Percentiles rank a stretch among this genome's conserved stretches.
These are phyloP conservation scores for Oceanodroma leucorhoa DNA, from an alignment of 2,797 vertebrate genomes.

Conservation along the genomic window DNA sequence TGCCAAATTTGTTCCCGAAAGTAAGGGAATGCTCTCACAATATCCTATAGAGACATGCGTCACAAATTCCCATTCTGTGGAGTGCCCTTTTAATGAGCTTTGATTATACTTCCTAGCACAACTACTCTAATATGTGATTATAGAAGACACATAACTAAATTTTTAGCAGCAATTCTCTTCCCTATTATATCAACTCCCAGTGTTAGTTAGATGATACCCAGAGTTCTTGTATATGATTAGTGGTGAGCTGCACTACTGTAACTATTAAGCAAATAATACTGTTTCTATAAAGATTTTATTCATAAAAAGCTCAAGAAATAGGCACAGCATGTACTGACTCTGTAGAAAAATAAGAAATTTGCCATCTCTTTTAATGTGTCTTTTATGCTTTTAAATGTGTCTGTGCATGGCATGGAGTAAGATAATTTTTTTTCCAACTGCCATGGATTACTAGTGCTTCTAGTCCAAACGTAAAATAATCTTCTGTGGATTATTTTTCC, in stretches of 20 bases:
- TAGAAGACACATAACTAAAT: background rate
- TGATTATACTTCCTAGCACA: background rate
- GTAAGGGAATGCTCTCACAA: background rate
- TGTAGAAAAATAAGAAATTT: background rate
- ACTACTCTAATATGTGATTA: background rate
- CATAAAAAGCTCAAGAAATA: background rate
- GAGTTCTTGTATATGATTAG: background rate
- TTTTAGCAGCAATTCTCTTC: background rate
- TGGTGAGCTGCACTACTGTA: background rate
- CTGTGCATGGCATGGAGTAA: background rate
- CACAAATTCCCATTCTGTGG: background rate
- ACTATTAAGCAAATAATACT: background rate
- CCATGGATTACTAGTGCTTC: background rate
- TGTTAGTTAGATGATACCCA: background rate
- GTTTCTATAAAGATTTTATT: background rate
- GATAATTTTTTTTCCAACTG: background rate
- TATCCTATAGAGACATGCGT: background rate
- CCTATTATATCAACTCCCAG: background rate
- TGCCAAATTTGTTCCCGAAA: background rate
- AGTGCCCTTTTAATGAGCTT: background rate
- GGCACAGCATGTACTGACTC: background rate
- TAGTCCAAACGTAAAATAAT: background rate
- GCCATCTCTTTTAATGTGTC: background rate
- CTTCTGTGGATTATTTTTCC: background rate
- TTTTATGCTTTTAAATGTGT: background rate